A percentile compares a stretch with the other conserved stretches of the same genome.
These are phyloP conservation scores for Sarcophaga caerulescens DNA, from an alignment of 2,888 invertebrate genomes.

Conservation along the genomic window DNA sequence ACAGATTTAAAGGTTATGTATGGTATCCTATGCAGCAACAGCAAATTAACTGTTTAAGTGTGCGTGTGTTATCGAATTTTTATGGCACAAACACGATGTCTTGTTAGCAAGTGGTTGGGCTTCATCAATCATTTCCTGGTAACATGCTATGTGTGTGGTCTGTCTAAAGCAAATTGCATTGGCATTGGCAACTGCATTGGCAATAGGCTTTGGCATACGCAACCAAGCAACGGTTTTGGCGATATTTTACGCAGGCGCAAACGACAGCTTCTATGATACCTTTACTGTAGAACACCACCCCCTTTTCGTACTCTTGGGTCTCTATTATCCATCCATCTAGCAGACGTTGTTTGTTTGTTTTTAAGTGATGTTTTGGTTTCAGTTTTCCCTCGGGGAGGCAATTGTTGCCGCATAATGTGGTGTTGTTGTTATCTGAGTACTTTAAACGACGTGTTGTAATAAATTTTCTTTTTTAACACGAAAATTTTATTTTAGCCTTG, in stretches of 20 bases:
- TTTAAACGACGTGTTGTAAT: conserved; percentile 57
- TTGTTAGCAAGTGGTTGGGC: conserved; percentile 36
- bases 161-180: background rate
- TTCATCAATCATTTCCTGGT: conserved; percentile 61
- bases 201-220: conserved; percentile 22
- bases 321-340: background rate
- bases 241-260: conserved; percentile 22
- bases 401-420: conserved; percentile 50
- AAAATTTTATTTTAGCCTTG: conserved; percentile 14
- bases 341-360: background rate
- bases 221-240: background rate
- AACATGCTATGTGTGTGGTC: conserved; percentile 58
- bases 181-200: background rate
- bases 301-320: background rate
- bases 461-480: conserved; percentile 46
- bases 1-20: background rate
- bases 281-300: background rate
- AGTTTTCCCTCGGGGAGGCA: conserved; percentile 48
- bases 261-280: background rate
- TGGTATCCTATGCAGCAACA: background rate
- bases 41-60: background rate
- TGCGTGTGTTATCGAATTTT: background rate
- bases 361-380: conserved; percentile 20
- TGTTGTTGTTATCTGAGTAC: conserved; percentile 49
- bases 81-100: background rate